Base-by-base conservation (phyloP, 1,140 invertebrate genomes). In the Papilio aristodemus region DNA sequence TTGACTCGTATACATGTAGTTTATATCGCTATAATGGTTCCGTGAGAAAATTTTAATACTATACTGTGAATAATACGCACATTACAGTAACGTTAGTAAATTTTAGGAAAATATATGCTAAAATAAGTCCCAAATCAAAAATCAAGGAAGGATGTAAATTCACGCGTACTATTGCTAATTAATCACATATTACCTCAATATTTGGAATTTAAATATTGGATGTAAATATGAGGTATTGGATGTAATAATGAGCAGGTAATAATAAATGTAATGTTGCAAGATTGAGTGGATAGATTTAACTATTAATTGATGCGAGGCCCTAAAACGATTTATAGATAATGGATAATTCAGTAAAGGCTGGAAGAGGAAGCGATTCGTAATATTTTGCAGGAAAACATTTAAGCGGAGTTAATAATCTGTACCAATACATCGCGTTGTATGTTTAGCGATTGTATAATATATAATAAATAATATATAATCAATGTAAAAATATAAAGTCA, bases 1-100 rank as follows among this genome's bases (percentile, higher is more conserved):
- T 73, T 69, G 36, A 69, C 59, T 69, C 25, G 46, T 69, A 66
- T 62, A 64, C 63, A 14, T 14, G 17, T 54, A 19, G n/a, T 36
- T 63, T 63, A 63, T 63, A 5, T 25, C 22, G 11, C 17, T 64
- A 36, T 22, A 6, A 25, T 43, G 62, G 62, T 64, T 43, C 62
- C 62, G 62, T 43, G 43, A 62, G 41, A 43, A 43, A 43, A 59
- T 38, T 10, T 64, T 43, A 14, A 37, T 60, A 27, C 43, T 43
- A 59, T 59, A 59, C 13, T 14, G 27, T 27, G 19, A 54, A 54
- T 54, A 54, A 22, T 54, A 22, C 19, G 22, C 22, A 54, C 22
- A 22, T 22, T 3, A 39, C 4, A 39, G n/a, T n/a, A n/a, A n/a
- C n/a, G n/a, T n/a, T n/a, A n/a, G n/a, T n/a, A n/a, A n/a, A n/a